A percentile compares a stretch with the other conserved stretches of the same genome.
Conservation (phyloP, 1,140 invertebrate species). For the Panonychus citri region DNA sequence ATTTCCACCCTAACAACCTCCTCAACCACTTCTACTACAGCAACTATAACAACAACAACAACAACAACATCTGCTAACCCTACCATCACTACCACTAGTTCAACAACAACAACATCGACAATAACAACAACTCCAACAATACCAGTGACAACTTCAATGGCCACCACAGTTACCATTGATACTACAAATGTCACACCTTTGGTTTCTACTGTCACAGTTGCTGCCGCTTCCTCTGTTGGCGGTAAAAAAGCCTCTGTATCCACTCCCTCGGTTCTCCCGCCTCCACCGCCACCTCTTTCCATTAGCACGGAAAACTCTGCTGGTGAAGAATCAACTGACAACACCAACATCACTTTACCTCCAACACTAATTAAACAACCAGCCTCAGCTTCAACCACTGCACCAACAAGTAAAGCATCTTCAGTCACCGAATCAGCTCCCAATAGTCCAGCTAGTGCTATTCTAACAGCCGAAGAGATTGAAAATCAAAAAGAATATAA, state of each 20-base stretch:
- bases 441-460: constrained; percentile 32
- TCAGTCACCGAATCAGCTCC: constrained; percentile 34
- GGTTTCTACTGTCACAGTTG: background rate
- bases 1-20: background rate
- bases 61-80: background rate
- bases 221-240: background rate
- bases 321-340: constrained; percentile 10
- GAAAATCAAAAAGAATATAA: constrained; percentile 39
- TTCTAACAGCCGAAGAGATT: constrained; percentile 22
- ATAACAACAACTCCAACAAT: background rate
- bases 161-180: no score
- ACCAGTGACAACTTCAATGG: background rate
- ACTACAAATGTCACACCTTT: no score
- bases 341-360: background rate
- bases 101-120: background rate
- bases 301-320: background rate
- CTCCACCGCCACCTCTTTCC: no score
- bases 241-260: background rate
- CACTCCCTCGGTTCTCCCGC: no score
- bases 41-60: background rate
- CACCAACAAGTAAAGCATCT: background rate
- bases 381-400: background rate
- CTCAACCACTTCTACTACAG: no score
- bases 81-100: background rate
- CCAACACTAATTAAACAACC: background rate